Percentiles rank a stretch among this genome's conserved stretches.
Evolutionary conservation across 2,888 invertebrate genomes (phyloP).

Genomic region (Argyra leucocephala): DNA sequence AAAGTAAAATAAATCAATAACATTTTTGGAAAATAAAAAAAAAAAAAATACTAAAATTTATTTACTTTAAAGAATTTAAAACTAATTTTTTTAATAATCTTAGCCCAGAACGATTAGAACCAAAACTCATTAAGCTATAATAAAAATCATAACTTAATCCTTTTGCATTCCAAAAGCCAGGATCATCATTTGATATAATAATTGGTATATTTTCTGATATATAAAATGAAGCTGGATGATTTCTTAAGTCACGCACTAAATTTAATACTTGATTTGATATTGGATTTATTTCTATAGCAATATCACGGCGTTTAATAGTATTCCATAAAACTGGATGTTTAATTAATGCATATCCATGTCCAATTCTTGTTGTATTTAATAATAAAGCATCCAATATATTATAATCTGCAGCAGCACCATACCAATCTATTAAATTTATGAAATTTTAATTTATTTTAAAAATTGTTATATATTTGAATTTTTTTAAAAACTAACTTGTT

Average conservation of each 20-base stretch:
- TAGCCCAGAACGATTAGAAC: conserved; percentile 49
- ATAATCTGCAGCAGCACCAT: conserved; percentile 47
- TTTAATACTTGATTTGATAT: conserved; percentile 45
- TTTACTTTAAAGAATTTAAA: conserved; percentile 50
- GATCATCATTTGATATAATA: conserved; percentile 57
- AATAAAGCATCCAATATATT: conserved; percentile 48
- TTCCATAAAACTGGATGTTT: conserved; percentile 41
- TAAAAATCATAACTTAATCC: conserved; percentile 59
- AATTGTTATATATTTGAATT: background rate
- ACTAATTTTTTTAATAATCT: conserved; percentile 53
- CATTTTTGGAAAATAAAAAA: background rate
- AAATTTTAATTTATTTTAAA: background rate
- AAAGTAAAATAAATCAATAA: background rate
- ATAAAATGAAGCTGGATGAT: conserved; percentile 52
- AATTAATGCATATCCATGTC: conserved; percentile 39
- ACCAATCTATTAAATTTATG: conserved; percentile 44
- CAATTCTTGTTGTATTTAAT: conserved; percentile 40
- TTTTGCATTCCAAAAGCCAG: conserved; percentile 53
- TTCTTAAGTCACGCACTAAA: conserved; percentile 52
- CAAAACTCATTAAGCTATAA: conserved; percentile 56
- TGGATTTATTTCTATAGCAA: conserved; percentile 40
- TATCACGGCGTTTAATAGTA: conserved; percentile 34
- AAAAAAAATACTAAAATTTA: background rate
- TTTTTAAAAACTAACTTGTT: conserved; percentile 45
- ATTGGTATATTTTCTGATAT: conserved; percentile 51